Evolutionary conservation across 1,140 invertebrate species (phyloP).

Genomic region (Parapsyche elsis): DNA sequence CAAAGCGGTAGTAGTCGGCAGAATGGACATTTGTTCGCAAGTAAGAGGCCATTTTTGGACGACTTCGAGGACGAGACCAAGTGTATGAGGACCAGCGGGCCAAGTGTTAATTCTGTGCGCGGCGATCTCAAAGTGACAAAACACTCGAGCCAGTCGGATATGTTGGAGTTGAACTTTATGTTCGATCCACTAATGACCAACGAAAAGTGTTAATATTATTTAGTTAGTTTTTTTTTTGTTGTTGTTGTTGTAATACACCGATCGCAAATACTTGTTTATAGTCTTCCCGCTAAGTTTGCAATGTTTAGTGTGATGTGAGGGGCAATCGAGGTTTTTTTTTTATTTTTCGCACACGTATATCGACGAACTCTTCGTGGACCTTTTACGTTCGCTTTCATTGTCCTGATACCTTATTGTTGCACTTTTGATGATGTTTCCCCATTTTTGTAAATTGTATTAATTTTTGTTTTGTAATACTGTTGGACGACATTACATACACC

Average conservation of each 20-base stretch:
- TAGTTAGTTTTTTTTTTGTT: background rate
- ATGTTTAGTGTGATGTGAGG: background rate
- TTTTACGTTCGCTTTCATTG: background rate
- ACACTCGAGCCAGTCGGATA: constrained; percentile 56
- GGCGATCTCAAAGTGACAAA: constrained; percentile 58
- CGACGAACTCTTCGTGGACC: background rate
- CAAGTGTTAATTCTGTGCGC: constrained; percentile 49
- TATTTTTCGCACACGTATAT: background rate
- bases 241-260: background rate
- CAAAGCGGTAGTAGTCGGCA: constrained; percentile 56
- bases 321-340: background rate
- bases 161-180: constrained; percentile 63
- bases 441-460: no score
- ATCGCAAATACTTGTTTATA: background rate
- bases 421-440: no score
- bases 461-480: no score
- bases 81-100: constrained; percentile 52
- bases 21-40: constrained; percentile 59
- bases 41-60: constrained; percentile 44
- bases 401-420: no score
- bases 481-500: no score
- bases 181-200: constrained; percentile 65
- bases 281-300: constrained; percentile 3
- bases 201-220: constrained; percentile 63
- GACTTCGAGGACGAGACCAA: constrained; percentile 54